Conservation (phyloP, 2,888 invertebrate species). For the Augochlorella aurata region DNA sequence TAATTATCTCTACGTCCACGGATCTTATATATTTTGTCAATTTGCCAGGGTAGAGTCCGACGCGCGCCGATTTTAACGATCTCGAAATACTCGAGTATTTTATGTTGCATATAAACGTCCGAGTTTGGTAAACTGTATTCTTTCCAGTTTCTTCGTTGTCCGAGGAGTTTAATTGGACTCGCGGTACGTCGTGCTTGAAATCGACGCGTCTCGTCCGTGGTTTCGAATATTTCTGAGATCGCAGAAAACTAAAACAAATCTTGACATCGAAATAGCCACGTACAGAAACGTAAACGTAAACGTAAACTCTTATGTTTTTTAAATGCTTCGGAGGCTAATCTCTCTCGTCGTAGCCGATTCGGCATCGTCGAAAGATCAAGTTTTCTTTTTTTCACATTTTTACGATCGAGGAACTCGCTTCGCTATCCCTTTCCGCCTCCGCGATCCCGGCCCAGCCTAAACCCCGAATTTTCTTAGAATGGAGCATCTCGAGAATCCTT, state of each 20-base stretch:
- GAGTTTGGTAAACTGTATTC: too few species aligned
- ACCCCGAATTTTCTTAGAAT: slow-evolving; percentile 79
- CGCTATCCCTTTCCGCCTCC: slow-evolving; percentile 76
- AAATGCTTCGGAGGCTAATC: too few species aligned
- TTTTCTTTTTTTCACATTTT: slow-evolving; percentile 66
- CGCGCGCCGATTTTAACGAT: neutral
- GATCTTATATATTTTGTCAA: neutral
- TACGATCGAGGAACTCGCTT: slow-evolving; percentile 74
- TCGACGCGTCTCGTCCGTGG: too few species aligned
- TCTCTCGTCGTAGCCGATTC: neutral
- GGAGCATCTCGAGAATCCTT: slow-evolving; percentile 73
- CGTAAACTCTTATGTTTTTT: too few species aligned
- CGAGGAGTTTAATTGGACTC: neutral
- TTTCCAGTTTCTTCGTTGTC: neutral
- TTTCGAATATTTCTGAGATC: neutral
- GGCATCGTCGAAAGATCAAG: slow-evolving; percentile 60
- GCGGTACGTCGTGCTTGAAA: too few species aligned
- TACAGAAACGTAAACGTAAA: too few species aligned
- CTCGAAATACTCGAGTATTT: neutral
- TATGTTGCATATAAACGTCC: neutral
- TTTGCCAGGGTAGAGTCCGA: neutral
- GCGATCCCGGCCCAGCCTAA: slow-evolving; percentile 69
- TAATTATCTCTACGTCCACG: neutral
- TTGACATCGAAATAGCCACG: too few species aligned
- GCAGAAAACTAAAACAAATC: neutral